phyloP scores from a whole-genome alignment of 1,140 invertebrate species.

The Drosophila sp. region DNA sequence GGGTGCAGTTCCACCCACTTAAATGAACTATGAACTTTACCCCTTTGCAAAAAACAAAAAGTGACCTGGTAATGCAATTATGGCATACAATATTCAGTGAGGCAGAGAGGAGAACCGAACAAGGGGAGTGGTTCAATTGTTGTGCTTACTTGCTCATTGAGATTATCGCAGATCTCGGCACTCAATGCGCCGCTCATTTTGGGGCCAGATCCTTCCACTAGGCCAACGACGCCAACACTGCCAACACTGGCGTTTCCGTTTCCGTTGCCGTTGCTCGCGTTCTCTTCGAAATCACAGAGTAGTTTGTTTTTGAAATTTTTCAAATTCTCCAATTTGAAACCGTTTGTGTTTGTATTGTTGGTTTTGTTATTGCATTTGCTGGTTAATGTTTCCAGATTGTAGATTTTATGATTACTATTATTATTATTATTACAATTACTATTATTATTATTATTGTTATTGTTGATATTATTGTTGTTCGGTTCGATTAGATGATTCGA shows the following conservation, averaged over 20 bases:
- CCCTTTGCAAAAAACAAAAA: neutral
- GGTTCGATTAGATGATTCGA: slow-evolving; percentile 1
- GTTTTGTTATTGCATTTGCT: slow-evolving; percentile 81
- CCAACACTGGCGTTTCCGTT: neutral
- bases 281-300: slow-evolving; percentile 80
- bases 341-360: slow-evolving; percentile 81
- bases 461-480: slow-evolving; percentile 64
- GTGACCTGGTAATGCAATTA: slow-evolving; percentile 10
- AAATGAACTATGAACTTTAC: slow-evolving; percentile 54
- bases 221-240: slow-evolving; percentile 20
- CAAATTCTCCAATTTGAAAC: slow-evolving; percentile 80
- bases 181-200: slow-evolving; percentile 79
- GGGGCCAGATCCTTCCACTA: slow-evolving; percentile 30
- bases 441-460: slow-evolving; percentile 61
- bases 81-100: slow-evolving; percentile 21
- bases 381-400: slow-evolving; percentile 73
- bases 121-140: neutral
- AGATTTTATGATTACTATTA: slow-evolving; percentile 64
- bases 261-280: slow-evolving; percentile 15
- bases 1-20: neutral
- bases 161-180: slow-evolving; percentile 82
- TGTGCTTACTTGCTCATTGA: slow-evolving; percentile 82
- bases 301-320: slow-evolving; percentile 83
- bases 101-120: neutral
- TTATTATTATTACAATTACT: slow-evolving; percentile 42